Evolutionary conservation across 1,140 invertebrate species (phyloP).

Genomic region (Stegodyphus mimosarum): DNA sequence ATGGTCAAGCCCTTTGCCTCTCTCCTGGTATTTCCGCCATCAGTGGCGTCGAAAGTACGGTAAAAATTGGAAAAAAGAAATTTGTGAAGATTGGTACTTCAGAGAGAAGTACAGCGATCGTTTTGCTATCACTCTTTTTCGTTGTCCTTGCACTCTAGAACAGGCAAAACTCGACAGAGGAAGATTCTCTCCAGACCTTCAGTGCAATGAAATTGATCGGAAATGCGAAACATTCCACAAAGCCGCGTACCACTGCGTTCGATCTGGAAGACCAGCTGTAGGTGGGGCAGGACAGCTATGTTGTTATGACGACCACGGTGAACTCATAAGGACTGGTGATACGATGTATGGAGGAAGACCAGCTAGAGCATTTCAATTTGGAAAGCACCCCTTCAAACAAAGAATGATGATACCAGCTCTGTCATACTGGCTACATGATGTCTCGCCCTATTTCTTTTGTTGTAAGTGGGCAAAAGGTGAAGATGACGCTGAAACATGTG

Average conservation of each 20-base stretch:
- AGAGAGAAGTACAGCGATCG: conserved; percentile 87
- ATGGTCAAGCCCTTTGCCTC: conserved; percentile 90
- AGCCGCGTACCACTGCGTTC: conserved; percentile 90
- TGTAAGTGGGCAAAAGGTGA: conserved; percentile 94
- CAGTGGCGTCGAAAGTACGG: conserved; percentile 87
- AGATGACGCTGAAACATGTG: conserved; percentile 90
- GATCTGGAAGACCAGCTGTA: conserved; percentile 85
- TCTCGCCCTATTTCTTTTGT: conserved; percentile 92
- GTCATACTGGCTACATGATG: conserved; percentile 95
- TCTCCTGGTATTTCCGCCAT: conserved; percentile 90
- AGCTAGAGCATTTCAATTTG: conserved; percentile 74
- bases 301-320: conserved; percentile 92
- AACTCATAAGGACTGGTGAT: conserved; percentile 92
- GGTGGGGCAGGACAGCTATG: conserved; percentile 96
- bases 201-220: conserved; percentile 87
- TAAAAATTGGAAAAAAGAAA: conserved; percentile 77
- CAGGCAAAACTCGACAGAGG: conserved; percentile 93
- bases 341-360: conserved; percentile 94
- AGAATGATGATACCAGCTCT: conserved; percentile 78
- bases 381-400: conserved; percentile 64
- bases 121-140: conserved; percentile 80
- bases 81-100: conserved; percentile 90
- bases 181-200: conserved; percentile 87
- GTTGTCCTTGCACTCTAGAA: conserved; percentile 91
- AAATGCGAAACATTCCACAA: conserved; percentile 90